Conservation (phyloP, 1,140 invertebrate species). For the Bilobella aurantiaca region DNA sequence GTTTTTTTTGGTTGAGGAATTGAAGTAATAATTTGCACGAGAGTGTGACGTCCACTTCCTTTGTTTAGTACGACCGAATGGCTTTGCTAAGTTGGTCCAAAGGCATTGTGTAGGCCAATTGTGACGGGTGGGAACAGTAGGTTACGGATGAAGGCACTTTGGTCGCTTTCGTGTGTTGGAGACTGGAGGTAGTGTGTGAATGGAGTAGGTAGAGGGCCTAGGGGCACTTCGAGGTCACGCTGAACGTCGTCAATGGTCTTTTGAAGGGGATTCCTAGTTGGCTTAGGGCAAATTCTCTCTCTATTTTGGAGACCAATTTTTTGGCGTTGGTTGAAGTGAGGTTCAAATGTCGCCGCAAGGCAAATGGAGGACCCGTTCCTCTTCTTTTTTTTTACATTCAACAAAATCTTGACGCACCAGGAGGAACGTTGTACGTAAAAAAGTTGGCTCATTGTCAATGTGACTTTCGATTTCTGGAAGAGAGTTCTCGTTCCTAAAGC, state of each 20-base stretch:
- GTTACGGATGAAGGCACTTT: not conserved
- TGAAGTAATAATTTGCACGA: not conserved
- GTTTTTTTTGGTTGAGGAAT: not conserved
- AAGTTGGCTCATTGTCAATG: too few relatives aligned
- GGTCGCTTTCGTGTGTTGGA: not conserved
- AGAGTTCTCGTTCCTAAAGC: too few relatives aligned
- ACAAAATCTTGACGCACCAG: too few relatives aligned
- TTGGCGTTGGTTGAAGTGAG: conserved; percentile 17
- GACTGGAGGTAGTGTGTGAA: not conserved
- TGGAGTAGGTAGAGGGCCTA: not conserved
- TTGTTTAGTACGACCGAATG: too few relatives aligned
- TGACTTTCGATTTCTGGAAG: too few relatives aligned
- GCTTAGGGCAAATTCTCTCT: conserved; percentile 21
- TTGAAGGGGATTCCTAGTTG: conserved; percentile 29
- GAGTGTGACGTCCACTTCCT: too few relatives aligned
- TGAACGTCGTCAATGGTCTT: not conserved
- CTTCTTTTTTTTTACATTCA: too few relatives aligned
- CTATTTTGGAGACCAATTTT: conserved; percentile 22
- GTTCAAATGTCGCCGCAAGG: not conserved
- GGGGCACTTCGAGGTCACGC: conserved; percentile 6
- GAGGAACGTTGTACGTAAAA: too few relatives aligned
- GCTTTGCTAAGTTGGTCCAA: too few relatives aligned
- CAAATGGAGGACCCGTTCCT: too few relatives aligned
- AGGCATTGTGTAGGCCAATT: not conserved
- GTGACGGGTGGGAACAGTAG: not conserved